phyloP scores from a whole-genome alignment of 2,888 invertebrate genomes.

The Conus canariensis region DNA sequence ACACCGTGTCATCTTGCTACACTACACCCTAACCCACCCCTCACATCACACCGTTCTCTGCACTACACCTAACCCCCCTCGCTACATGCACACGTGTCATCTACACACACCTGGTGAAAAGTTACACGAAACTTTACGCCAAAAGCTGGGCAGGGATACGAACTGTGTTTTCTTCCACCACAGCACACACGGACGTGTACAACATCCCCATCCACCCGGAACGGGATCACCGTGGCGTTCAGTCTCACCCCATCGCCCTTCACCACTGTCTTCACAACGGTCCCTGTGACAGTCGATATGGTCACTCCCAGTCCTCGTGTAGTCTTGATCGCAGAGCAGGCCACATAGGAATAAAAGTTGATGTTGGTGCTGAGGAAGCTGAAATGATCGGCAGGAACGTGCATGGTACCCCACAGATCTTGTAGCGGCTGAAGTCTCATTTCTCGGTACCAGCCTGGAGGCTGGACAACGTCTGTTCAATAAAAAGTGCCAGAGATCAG shows the following conservation, averaged over 20 bases:
- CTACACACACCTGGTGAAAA: not conserved
- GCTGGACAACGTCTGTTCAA: not conserved
- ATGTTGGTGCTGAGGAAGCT: not conserved
- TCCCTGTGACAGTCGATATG: not conserved
- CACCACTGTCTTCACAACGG: not conserved
- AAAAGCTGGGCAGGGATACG: not conserved
- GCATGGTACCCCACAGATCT: not conserved
- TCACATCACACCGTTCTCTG: not conserved
- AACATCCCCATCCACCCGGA: not conserved
- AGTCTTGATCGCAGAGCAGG: not conserved
- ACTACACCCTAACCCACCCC: no score
- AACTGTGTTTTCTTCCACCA: not conserved
- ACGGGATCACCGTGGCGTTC: not conserved
- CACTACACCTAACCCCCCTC: no score
- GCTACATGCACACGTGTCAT: not conserved
- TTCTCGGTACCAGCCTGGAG: not conserved
- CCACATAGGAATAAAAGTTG: not conserved
- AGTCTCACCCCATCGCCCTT: not conserved
- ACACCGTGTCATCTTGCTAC: not conserved
- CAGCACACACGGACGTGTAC: not conserved
- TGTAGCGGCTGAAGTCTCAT: not conserved
- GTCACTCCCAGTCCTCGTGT: not conserved
- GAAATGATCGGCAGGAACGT: not conserved
- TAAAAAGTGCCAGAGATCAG: no score
- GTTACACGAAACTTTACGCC: not conserved